A percentile compares a stretch with the other conserved stretches of the same genome.
These are phyloP conservation scores for Podarcis raffonei DNA, from an alignment of 2,113 vertebrate genomes.

Conservation along the genomic window DNA sequence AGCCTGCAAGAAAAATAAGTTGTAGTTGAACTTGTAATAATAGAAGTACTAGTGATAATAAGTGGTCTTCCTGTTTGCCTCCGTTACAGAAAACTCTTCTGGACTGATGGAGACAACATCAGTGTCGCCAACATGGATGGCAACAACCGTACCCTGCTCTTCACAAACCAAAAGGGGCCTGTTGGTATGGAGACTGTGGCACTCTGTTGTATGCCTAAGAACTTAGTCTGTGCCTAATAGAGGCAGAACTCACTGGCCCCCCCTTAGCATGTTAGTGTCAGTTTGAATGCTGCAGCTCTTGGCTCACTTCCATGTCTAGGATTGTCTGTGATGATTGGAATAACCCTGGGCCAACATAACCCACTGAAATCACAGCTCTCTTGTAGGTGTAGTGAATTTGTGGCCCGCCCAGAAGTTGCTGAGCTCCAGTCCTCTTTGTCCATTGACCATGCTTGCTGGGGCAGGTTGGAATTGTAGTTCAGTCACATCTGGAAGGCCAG, in stretches of 20 bases:
- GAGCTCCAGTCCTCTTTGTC: no score
- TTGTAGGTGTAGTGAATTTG: no score
- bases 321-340: neutral
- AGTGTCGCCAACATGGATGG: constrained; percentile 95
- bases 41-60: no score
- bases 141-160: constrained; percentile 85
- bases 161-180: constrained; percentile 89
- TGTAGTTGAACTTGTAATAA: neutral
- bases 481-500: no score
- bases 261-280: neutral
- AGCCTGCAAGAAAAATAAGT: neutral
- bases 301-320: neutral
- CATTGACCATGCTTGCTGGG: no score
- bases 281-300: neutral
- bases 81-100: constrained; percentile 88
- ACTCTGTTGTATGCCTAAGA: accelerated
- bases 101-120: constrained; percentile 95
- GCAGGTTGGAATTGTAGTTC: no score
- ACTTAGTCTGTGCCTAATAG: neutral
- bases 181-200: constrained; percentile 80
- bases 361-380: neutral
- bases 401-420: no score
- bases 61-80: neutral
- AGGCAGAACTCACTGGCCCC: neutral
- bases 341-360: no score